Percentiles rank a stretch among this genome's conserved stretches.
Evolutionary conservation across 2,888 invertebrate species (phyloP).

Genomic region (Dysmachus trigonus): DNA sequence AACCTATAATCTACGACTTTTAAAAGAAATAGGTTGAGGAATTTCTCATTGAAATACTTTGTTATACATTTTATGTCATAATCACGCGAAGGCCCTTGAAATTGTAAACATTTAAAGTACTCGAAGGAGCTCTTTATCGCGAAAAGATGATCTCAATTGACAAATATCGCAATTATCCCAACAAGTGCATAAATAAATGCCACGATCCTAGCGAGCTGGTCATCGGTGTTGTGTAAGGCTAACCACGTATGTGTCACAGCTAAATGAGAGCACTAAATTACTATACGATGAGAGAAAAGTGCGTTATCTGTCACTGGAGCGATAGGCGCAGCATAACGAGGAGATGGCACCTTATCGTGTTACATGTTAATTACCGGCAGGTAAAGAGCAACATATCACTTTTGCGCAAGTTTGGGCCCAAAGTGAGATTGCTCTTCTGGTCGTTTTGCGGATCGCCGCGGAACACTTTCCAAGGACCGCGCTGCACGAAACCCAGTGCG

Average conservation of each 20-base stretch:
- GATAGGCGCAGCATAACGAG: not conserved
- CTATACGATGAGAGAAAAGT: not conserved
- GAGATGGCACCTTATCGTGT: not conserved
- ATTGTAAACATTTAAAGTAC: not conserved
- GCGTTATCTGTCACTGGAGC: not conserved
- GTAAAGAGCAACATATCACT: slow-evolving; percentile 16
- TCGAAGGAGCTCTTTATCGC: not conserved
- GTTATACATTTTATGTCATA: not conserved
- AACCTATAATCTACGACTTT: too few species aligned
- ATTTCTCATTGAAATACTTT: not conserved
- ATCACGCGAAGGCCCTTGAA: not conserved
- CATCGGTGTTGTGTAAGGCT: not conserved
- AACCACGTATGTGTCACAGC: not conserved
- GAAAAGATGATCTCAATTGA: not conserved
- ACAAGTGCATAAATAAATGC: not conserved
- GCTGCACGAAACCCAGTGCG: slow-evolving; percentile 56
- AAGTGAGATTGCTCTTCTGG: not conserved
- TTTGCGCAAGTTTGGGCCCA: not conserved
- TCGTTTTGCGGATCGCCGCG: not conserved
- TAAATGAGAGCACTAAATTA: not conserved
- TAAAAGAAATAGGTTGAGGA: not conserved
- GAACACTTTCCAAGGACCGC: slow-evolving; percentile 14
- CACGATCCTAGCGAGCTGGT: not conserved
- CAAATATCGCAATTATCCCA: not conserved
- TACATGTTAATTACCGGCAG: slow-evolving; percentile 16